Evolutionary conservation across 1,140 invertebrate species (phyloP).

Genomic region (Eupristina koningsbergeri): DNA sequence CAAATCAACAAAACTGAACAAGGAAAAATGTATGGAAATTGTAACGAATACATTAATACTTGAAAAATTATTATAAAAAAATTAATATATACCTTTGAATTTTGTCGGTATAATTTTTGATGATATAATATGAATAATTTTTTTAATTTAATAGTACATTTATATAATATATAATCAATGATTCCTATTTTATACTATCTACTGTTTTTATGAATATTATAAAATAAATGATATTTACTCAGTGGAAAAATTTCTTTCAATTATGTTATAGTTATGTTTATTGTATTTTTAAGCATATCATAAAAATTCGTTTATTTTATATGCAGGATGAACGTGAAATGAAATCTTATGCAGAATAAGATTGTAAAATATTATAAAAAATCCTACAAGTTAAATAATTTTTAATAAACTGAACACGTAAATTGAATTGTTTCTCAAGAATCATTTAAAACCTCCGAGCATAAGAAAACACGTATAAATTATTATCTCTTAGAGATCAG

Average conservation of each 20-base stretch:
- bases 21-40: too few relatives aligned
- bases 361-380: background rate
- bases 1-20: too few relatives aligned
- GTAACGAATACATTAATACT: too few relatives aligned
- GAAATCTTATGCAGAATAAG: background rate
- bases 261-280: too few relatives aligned
- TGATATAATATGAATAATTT: background rate
- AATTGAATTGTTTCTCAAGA: background rate
- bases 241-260: too few relatives aligned
- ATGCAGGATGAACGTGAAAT: background rate
- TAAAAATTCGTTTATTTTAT: background rate
- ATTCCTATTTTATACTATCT: too few relatives aligned
- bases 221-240: too few relatives aligned
- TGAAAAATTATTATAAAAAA: background rate
- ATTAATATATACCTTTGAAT: background rate
- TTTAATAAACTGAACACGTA: background rate
- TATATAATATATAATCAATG: background rate
- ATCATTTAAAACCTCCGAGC: background rate
- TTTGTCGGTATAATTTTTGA: background rate
- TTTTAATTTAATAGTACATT: background rate
- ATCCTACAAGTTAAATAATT: background rate
- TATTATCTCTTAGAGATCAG: background rate
- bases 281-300: background rate
- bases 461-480: background rate
- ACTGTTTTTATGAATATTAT: too few relatives aligned